phyloP scores from a whole-genome alignment of 2,797 vertebrate genomes.

The Sitta carolinensis region DNA sequence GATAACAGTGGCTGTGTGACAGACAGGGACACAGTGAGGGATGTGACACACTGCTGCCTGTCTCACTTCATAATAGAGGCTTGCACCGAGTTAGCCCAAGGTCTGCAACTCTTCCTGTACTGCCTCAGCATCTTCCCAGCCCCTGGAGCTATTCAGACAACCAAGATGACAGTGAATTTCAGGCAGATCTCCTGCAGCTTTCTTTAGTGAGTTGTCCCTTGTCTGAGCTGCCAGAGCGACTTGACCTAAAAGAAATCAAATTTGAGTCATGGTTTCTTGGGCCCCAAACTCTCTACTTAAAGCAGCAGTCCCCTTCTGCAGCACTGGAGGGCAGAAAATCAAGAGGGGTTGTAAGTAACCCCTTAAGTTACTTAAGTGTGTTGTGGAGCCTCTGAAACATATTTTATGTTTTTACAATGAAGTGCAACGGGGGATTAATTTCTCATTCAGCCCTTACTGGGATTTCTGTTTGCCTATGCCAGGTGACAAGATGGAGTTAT shows the following conservation, averaged over 20 bases:
- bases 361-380: not conserved
- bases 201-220: not conserved
- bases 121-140: not conserved
- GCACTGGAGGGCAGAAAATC: not conserved
- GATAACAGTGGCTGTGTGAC: not conserved
- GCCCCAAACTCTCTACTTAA: not conserved
- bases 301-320: not conserved
- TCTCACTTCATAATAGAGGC: not conserved
- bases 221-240: not conserved
- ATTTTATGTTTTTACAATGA: not conserved
- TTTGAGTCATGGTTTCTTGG: not conserved
- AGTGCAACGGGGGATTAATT: not conserved
- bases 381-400: not conserved
- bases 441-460: not conserved
- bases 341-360: not conserved
- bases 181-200: not conserved
- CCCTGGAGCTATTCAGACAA: not conserved
- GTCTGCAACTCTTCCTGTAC: not conserved
- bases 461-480: not conserved
- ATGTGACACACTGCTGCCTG: not conserved
- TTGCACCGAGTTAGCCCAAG: not conserved
- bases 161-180: not conserved
- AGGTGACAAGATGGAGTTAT: not conserved
- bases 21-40: not conserved
- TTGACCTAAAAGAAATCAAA: not conserved